Percentiles rank a stretch among this genome's conserved stretches.
phyloP scores from a whole-genome alignment of 2,797 vertebrate genomes.

The Taeniopygia guttata region DNA sequence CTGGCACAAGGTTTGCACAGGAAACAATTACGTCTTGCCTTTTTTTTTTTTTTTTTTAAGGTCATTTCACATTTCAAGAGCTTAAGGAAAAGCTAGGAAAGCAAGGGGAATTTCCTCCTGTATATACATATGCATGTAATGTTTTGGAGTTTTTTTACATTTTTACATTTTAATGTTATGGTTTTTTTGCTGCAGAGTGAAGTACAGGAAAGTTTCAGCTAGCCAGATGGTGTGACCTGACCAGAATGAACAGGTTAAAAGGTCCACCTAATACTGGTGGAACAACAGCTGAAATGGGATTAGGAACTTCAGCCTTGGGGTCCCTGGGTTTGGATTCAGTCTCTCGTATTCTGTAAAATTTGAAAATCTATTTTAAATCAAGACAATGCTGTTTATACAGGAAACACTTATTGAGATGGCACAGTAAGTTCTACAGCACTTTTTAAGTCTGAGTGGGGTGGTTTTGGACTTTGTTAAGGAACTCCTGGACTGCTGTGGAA shows the following conservation, averaged over 20 bases:
- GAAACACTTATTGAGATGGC: not conserved
- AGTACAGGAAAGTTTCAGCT: not conserved
- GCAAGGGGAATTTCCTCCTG: not conserved
- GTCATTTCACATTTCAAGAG: slow-evolving; percentile 10
- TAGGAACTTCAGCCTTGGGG: not conserved
- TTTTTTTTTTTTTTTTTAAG: not conserved
- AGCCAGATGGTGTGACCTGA: not conserved
- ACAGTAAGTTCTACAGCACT: not conserved
- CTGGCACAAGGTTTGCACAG: slow-evolving; percentile 44
- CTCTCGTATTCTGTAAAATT: not conserved
- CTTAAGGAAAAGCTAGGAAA: not conserved
- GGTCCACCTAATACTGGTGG: not conserved
- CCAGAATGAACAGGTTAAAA: not conserved
- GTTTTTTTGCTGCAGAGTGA: not conserved
- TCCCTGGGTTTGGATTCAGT: not conserved
- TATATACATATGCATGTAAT: not conserved
- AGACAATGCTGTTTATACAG: not conserved
- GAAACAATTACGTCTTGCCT: slow-evolving; percentile 38
- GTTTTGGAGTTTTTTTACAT: not conserved
- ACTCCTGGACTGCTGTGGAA: not conserved
- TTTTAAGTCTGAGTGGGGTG: not conserved
- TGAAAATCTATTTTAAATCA: not conserved
- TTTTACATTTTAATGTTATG: not conserved
- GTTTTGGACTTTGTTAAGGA: not conserved
- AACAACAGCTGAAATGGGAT: not conserved